Percentiles rank a stretch among this genome's conserved stretches.
phyloP scores from a whole-genome alignment of 2,797 vertebrate genomes.

The Pseudochirops corinnae region DNA sequence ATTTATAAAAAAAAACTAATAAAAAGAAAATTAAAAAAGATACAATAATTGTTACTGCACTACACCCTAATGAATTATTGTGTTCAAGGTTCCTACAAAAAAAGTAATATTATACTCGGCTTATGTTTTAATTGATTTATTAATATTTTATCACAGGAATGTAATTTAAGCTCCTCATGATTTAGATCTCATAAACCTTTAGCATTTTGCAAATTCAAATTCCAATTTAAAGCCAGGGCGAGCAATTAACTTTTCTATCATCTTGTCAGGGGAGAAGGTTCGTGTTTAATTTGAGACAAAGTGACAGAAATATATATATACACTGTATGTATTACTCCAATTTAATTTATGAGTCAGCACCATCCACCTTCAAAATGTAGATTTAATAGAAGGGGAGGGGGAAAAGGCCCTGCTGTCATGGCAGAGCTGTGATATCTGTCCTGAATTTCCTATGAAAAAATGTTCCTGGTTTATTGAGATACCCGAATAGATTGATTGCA shows the following conservation, averaged over 20 bases:
- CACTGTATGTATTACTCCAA: constrained; percentile 89
- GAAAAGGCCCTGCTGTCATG: constrained; percentile 79
- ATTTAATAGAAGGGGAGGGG: constrained; percentile 87
- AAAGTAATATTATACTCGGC: constrained; percentile 93
- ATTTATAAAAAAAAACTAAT: constrained; percentile 87
- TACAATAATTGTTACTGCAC: constrained; percentile 91
- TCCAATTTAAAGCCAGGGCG: constrained; percentile 92
- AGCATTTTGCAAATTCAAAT: constrained; percentile 94
- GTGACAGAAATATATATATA: constrained; percentile 92
- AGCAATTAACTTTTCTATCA: constrained; percentile 94
- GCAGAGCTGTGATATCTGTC: constrained; percentile 78
- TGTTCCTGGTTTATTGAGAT: constrained; percentile 78
- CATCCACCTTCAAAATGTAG: constrained; percentile 88
- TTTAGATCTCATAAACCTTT: constrained; percentile 93
- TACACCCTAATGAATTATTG: constrained; percentile 91
- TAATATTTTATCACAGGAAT: constrained; percentile 93
- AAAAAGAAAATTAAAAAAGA: constrained; percentile 91
- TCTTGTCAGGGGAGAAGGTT: constrained; percentile 92
- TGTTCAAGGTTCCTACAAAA: constrained; percentile 89
- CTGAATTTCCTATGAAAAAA: constrained; percentile 77
- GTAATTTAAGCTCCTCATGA: constrained; percentile 93
- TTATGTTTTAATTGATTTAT: constrained; percentile 94
- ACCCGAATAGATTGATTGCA: constrained; percentile 76
- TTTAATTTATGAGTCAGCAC: constrained; percentile 91
- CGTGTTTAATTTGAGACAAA: constrained; percentile 93